A percentile compares a stretch with the other conserved stretches of the same genome.
Conservation (phyloP, 1,140 invertebrate species). For the Pentalonia nigronervosa region DNA sequence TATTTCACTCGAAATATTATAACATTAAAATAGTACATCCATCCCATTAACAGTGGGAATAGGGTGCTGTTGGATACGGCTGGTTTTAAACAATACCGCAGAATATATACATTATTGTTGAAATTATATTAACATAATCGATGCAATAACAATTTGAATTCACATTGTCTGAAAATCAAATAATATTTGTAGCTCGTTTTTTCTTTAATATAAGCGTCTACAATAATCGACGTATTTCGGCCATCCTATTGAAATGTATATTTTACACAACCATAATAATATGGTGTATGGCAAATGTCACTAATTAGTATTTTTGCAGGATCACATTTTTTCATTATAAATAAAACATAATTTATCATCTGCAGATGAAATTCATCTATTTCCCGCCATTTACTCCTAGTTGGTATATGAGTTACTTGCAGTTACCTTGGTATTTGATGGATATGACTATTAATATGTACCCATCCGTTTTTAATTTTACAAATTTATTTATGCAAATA, state of each 20-base stretch:
- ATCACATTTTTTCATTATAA: neutral
- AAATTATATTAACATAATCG: neutral
- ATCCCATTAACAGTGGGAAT: neutral
- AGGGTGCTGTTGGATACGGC: neutral
- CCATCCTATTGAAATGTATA: neutral
- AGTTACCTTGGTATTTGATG: neutral
- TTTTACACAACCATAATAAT: neutral
- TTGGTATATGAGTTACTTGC: too few relatives aligned
- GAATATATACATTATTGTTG: neutral
- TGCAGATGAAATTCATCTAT: neutral
- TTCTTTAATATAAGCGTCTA: neutral
- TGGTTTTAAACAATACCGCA: neutral
- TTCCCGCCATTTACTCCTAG: neutral
- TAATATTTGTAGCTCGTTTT: neutral
- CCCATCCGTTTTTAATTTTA: too few relatives aligned
- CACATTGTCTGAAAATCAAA: neutral
- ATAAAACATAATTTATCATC: neutral
- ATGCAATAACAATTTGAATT: neutral
- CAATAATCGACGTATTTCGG: neutral
- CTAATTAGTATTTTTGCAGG: neutral
- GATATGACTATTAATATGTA: neutral
- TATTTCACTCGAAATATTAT: neutral
- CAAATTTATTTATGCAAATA: too few relatives aligned
- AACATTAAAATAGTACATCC: neutral
- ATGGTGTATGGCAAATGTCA: neutral